A percentile compares a stretch with the other conserved stretches of the same genome.
Evolutionary conservation across 1,140 invertebrate genomes (phyloP).

Genomic region (Aleiodes sp.): DNA sequence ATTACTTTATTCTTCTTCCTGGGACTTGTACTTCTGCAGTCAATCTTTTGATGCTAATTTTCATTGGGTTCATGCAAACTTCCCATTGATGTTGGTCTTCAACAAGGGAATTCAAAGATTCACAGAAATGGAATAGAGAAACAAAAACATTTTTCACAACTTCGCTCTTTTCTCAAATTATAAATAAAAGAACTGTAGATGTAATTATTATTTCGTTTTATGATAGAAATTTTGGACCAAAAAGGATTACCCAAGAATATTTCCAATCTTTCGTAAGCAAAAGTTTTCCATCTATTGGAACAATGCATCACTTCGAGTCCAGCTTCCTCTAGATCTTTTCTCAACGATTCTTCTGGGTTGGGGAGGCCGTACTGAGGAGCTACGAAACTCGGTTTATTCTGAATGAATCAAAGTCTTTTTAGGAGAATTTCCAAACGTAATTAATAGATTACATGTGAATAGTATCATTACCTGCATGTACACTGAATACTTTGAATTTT

Average conservation of each 20-base stretch:
- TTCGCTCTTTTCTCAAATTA: too few relatives aligned
- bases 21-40: too few relatives aligned
- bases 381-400: background rate
- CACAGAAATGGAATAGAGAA: too few relatives aligned
- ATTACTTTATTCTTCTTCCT: too few relatives aligned
- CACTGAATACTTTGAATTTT: background rate
- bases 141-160: too few relatives aligned
- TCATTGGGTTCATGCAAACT: too few relatives aligned
- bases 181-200: too few relatives aligned
- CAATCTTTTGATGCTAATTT: too few relatives aligned
- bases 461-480: conserved; percentile 3
- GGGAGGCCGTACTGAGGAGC: background rate
- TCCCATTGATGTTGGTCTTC: too few relatives aligned
- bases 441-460: background rate
- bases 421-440: background rate
- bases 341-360: background rate
- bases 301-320: background rate
- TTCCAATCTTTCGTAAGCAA: background rate
- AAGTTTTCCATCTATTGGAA: background rate
- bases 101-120: too few relatives aligned
- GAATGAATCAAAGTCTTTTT: background rate
- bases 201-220: too few relatives aligned
- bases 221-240: too few relatives aligned
- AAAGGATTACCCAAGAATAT: background rate
- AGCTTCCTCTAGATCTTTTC: background rate